A percentile compares a stretch with the other conserved stretches of the same genome.
Conservation (phyloP, 2,113 vertebrate genomes). For the Otocyon megalotis region DNA sequence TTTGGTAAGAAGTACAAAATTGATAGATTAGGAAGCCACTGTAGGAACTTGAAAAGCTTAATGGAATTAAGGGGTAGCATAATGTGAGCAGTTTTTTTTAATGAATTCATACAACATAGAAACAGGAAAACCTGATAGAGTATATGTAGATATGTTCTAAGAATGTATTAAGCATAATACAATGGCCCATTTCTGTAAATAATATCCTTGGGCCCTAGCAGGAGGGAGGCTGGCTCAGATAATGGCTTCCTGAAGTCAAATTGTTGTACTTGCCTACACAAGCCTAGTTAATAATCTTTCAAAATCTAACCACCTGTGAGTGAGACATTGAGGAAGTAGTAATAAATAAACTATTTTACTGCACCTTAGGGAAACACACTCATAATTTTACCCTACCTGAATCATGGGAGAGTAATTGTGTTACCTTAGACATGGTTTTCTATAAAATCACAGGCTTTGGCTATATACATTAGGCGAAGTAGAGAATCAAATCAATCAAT, state of each 20-base stretch:
- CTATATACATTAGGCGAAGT: neutral
- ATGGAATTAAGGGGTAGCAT: constrained; percentile 41
- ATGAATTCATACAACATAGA: constrained; percentile 33
- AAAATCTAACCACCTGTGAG: constrained; percentile 79
- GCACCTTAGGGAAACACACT: constrained; percentile 74
- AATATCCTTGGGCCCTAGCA: constrained; percentile 65
- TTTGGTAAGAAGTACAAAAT: neutral
- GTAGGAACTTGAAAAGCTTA: neutral
- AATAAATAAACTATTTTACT: constrained; percentile 78
- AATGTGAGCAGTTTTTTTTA: neutral
- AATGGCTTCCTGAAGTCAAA: constrained; percentile 80
- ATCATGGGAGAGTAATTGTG: constrained; percentile 42
- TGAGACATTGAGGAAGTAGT: constrained; percentile 73
- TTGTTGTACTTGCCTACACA: constrained; percentile 82
- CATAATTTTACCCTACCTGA: constrained; percentile 62
- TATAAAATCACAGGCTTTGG: constrained; percentile 63
- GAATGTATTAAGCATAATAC: constrained; percentile 56
- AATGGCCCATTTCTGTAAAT: constrained; percentile 72
- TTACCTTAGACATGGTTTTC: constrained; percentile 44
- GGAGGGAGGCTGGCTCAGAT: constrained; percentile 70
- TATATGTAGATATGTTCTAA: constrained; percentile 47
- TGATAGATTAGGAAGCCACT: neutral
- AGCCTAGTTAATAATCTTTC: constrained; percentile 81
- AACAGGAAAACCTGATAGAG: constrained; percentile 22
- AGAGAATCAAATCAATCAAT: constrained; percentile 29